Base-by-base conservation (phyloP, 1,140 invertebrate genomes). In the Drosophila pectinifera region DNA sequence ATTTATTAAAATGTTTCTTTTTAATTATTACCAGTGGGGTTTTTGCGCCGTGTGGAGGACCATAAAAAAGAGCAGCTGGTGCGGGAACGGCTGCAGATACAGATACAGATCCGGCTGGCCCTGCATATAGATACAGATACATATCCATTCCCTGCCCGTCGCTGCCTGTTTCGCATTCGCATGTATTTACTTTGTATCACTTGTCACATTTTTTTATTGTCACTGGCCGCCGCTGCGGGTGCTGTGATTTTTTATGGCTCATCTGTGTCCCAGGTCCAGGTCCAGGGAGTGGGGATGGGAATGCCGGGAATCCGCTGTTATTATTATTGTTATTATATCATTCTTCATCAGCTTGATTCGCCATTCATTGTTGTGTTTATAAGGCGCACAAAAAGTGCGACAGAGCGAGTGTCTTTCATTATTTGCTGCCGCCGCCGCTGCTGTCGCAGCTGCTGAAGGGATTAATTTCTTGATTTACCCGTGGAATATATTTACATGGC, bases 391-490 rank as follows among this genome's bases (percentile, higher is more conserved):
- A 76, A 74, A 42, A 34, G 45, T 14, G 43, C 18, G 8, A 31
- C 1, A 36, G 49, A 51, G 13, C 48, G 49, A 79, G 81, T 82
- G 77, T 82, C 83, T 84, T 89, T 67, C 85, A 90, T 89, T 89
- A 85, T 79, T 90, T 90, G 86, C 74, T 78, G n/a, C n/a, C 74
- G 81, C 34, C 70, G 22, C 22, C 4, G 22, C 26, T 8, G 86
- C 73, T 80, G 82, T 88, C 77, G 76, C 79, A 80, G 75, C 79
- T 91, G 82, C 72, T 91, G 72, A 90, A 90, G 75, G 85, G 85
- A 90, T 90, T 90, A 90, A 90, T 90, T 89, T 90, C 86, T 90
- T 90, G 85, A 90, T 90, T 86, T 86, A 90, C 81, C 85, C 85
- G 51, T 58, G 79, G 57, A 43, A 63, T 38, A 42, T 38, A 41